Evolutionary conservation across 1,140 invertebrate genomes (phyloP).

Genomic region (Trichonephila inaurata): DNA sequence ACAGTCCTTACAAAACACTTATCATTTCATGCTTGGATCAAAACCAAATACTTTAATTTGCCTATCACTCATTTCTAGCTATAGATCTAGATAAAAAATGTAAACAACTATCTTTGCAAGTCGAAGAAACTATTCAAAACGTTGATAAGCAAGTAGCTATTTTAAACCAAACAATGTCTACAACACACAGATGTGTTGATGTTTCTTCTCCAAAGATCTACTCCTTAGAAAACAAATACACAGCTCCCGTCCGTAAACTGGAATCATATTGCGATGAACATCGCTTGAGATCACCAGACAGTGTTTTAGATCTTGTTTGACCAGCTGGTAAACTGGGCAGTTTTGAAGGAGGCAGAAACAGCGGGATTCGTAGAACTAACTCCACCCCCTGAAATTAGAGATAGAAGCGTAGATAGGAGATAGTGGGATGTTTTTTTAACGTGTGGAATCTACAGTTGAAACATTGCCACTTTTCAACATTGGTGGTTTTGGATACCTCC

Average conservation of each 20-base stretch:
- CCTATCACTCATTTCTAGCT: no score
- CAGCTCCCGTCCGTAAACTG: neutral
- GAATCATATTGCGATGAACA: neutral
- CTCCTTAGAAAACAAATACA: neutral
- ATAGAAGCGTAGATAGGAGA: neutral
- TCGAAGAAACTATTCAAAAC: neutral
- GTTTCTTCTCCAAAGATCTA: neutral
- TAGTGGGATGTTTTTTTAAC: neutral
- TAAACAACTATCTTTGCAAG: no score
- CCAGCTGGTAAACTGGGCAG: neutral
- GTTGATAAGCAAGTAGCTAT: neutral
- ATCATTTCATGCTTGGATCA: no score
- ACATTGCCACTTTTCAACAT: neutral
- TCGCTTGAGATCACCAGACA: neutral
- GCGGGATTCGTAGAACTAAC: conserved; percentile 12
- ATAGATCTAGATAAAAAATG: no score
- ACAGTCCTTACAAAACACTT: no score
- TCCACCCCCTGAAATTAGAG: conserved; percentile 38
- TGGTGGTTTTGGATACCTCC: conserved; percentile 45
- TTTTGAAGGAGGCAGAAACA: neutral
- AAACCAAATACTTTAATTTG: no score
- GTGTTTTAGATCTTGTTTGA: conserved; percentile 18
- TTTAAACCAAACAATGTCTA: neutral
- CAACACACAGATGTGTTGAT: neutral
- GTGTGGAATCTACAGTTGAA: neutral